Base-by-base conservation (phyloP, 2,888 invertebrate species). In the Xiphydria camelus region DNA sequence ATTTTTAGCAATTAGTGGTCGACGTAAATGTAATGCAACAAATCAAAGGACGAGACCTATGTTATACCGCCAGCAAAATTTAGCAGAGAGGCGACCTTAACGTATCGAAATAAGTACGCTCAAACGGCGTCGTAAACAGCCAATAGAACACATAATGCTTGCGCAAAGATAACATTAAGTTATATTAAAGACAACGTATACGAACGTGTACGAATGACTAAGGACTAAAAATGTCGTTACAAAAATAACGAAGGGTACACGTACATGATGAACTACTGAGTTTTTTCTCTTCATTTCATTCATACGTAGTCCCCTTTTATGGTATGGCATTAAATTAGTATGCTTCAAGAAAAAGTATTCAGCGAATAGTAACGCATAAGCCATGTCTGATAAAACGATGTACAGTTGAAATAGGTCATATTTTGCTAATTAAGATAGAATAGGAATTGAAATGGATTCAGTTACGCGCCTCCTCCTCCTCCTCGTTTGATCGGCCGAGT, bases 111-210 rank as follows among this genome's bases (percentile, higher is more conserved):
- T 58, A 57, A 57, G 46, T 57, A 43, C 21, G 52, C 52, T 47
- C 43, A 45, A 58, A 60, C 49, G 55, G 57, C 59, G 57, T 59
- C 42, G 47, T 44, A 54, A 63, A 61, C 64, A 64, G 59, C 59
- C 62, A 61, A 61, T 63, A 58, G 63, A 66, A 66, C 67, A 63
- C 61, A 61, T 59, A 55, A 63, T 61, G 61, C 59, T 64, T 59
- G 51, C 56, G 53, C 49, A 57, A 51, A 51, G 31, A 36, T 52
- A 45, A 58, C 45, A 51, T 49, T 42, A 41, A 55, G 47, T 49
- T 45, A 38, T 54, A 56, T 50, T 47, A 53, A 49, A 54, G 45
- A 53, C 43, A 47, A 53, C 57, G 49, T 55, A 36, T 57, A 53
- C 38, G 47, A 51, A 49, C n/a, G n/a, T n/a, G n/a, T n/a, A n/a